A percentile compares a stretch with the other conserved stretches of the same genome.
These are phyloP conservation scores for Diorhabda elongata DNA, from an alignment of 1,140 invertebrate genomes.

Conservation along the genomic window DNA sequence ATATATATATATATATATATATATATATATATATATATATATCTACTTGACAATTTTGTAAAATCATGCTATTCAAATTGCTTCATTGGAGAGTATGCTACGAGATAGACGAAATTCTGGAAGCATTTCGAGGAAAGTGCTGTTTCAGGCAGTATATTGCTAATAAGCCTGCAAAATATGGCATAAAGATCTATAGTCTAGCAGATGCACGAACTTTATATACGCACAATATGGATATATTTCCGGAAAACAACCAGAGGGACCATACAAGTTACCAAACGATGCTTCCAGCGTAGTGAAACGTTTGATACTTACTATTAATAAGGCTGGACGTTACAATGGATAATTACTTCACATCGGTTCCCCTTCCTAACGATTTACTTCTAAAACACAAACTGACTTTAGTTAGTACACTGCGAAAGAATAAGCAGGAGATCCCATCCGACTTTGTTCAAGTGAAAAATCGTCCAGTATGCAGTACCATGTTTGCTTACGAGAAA, in stretches of 20 bases:
- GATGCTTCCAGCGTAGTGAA: too few species aligned
- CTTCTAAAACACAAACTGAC: too few species aligned
- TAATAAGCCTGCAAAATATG: slow-evolving; percentile 16
- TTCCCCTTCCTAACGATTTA: neutral
- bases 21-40: too few species aligned
- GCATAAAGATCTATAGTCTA: slow-evolving; percentile 13
- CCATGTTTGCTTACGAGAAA: slow-evolving; percentile 11
- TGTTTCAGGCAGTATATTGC: slow-evolving; percentile 41
- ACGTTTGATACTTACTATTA: slow-evolving; percentile 21
- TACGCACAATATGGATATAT: slow-evolving; percentile 43
- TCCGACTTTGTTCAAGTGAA: neutral
- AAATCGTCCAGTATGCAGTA: slow-evolving; percentile 4
- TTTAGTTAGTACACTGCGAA: too few species aligned
- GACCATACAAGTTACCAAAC: too few species aligned
- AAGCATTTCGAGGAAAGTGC: slow-evolving; percentile 22
- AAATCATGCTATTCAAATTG: too few species aligned
- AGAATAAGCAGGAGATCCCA: too few species aligned
- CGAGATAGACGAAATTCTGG: too few species aligned
- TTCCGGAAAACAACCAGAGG: slow-evolving; percentile 22
- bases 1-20: too few species aligned
- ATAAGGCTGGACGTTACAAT: neutral
- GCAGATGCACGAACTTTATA: slow-evolving; percentile 34
- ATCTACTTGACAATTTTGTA: too few species aligned
- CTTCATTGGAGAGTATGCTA: too few species aligned
- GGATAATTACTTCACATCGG: slow-evolving; percentile 10